These are phyloP conservation scores for Sebastes fasciatus DNA, from an alignment of 2,113 vertebrate species.

Conservation along the genomic window DNA sequence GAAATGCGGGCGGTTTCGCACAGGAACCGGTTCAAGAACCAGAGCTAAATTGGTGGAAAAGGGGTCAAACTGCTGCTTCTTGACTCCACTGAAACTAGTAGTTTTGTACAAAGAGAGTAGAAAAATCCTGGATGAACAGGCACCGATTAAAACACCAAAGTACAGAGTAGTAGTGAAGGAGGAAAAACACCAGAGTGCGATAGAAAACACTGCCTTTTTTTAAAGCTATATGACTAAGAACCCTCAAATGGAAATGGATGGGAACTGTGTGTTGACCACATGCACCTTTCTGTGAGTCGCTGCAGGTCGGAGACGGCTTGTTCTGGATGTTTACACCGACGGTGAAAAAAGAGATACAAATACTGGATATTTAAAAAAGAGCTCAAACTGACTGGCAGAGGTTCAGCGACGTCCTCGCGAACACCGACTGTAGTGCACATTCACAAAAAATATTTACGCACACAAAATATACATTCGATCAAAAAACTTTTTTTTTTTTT, in stretches of 20 bases:
- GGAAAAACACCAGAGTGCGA: constrained; percentile 15
- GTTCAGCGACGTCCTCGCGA: constrained; percentile 26
- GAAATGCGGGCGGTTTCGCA: too few species aligned
- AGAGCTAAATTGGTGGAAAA: too few species aligned
- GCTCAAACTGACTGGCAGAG: constrained; percentile 33
- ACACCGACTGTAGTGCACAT: constrained; percentile 46
- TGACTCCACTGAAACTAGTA: constrained; percentile 21
- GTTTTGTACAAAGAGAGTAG: constrained; percentile 56
- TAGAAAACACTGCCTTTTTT: constrained; percentile 4
- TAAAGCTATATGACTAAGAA: neutral
- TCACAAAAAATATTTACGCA: constrained; percentile 61
- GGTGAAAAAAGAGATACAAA: constrained; percentile 69
- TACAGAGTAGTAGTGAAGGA: constrained; percentile 28
- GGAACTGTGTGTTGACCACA: neutral
- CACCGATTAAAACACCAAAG: constrained; percentile 43
- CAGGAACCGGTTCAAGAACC: too few species aligned
- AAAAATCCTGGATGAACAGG: constrained; percentile 47
- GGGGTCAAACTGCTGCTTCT: constrained; percentile 19
- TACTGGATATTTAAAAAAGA: constrained; percentile 56
- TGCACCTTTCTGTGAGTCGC: constrained; percentile 1
- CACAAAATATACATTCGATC: constrained; percentile 63
- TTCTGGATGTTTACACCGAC: constrained; percentile 35
- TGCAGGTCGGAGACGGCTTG: constrained; percentile 15
- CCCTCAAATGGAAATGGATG: neutral
- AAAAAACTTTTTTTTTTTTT: neutral